Evolutionary conservation across 1,140 invertebrate species (phyloP).

Genomic region (Scaptomyza graminum): DNA sequence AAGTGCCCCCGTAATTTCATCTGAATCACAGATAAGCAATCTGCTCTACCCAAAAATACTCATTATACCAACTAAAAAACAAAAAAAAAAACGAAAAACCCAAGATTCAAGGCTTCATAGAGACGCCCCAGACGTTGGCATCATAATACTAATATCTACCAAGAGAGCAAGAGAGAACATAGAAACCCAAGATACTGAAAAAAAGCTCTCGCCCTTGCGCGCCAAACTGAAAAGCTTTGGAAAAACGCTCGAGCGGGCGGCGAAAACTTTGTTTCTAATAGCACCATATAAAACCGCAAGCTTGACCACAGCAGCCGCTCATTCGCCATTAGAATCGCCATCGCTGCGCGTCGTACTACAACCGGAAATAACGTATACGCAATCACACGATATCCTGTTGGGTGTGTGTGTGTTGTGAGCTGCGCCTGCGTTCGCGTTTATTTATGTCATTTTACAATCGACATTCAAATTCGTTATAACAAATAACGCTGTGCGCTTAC

Average conservation of each 20-base stretch:
- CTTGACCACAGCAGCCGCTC: slow-evolving; percentile 73
- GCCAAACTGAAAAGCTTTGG: slow-evolving; percentile 21
- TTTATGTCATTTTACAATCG: slow-evolving; percentile 38
- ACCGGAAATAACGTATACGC: slow-evolving; percentile 49
- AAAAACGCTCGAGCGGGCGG: slow-evolving; percentile 37
- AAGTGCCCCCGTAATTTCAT: slow-evolving; percentile 69
- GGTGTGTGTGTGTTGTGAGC: slow-evolving; percentile 10
- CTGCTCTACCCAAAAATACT: slow-evolving; percentile 62
- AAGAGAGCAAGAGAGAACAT: slow-evolving; percentile 14
- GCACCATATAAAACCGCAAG: slow-evolving; percentile 74
- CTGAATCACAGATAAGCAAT: slow-evolving; percentile 66
- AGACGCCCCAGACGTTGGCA: slow-evolving; percentile 25
- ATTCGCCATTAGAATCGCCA: slow-evolving; percentile 76
- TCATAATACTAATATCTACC: slow-evolving; percentile 4
- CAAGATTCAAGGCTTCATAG: slow-evolving; percentile 57
- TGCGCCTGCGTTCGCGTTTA: slow-evolving; percentile 2
- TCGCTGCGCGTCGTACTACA: slow-evolving; percentile 50
- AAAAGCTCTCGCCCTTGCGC: slow-evolving; percentile 40
- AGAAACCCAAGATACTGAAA: background rate
- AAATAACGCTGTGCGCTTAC: slow-evolving; percentile 46
- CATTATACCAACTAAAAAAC: slow-evolving; percentile 32
- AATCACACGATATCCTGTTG: slow-evolving; percentile 54
- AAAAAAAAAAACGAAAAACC: slow-evolving; percentile 51
- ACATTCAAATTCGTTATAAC: slow-evolving; percentile 44
- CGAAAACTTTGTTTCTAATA: slow-evolving; percentile 49